Conservation (phyloP, 2,797 vertebrate genomes). For the Chaetophractus vellerosus region DNA sequence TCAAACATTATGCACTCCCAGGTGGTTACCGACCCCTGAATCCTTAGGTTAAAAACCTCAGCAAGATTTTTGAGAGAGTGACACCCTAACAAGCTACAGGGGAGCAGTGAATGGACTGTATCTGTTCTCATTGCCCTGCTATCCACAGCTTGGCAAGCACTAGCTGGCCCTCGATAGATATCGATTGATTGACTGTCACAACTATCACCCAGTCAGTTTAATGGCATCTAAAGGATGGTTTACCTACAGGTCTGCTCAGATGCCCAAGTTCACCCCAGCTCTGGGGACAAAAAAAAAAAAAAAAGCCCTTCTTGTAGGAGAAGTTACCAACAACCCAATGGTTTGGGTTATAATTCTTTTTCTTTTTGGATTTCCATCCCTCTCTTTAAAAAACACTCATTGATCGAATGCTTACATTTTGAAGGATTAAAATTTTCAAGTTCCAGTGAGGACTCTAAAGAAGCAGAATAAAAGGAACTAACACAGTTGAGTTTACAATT, state of each 20-base stretch:
- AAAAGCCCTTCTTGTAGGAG: neutral
- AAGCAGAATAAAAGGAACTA: neutral
- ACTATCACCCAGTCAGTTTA: neutral
- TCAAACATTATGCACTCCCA: neutral
- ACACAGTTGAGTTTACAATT: neutral
- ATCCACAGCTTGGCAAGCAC: neutral
- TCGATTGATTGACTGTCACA: neutral
- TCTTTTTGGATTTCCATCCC: neutral
- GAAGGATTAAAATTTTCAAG: constrained; percentile 8
- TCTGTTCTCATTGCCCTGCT: neutral
- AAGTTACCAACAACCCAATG: neutral
- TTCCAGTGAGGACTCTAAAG: neutral
- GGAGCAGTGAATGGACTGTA: neutral
- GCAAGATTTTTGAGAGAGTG: neutral
- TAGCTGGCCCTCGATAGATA: neutral
- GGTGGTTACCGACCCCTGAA: neutral
- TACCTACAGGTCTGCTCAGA: neutral
- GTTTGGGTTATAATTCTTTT: constrained; percentile 60
- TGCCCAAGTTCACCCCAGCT: constrained; percentile 42
- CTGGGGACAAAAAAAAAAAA: constrained; percentile 40
- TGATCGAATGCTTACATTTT: constrained; percentile 44
- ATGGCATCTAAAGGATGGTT: neutral
- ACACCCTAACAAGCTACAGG: neutral
- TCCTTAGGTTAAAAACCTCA: neutral
- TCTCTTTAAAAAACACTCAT: constrained; percentile 38